These are phyloP conservation scores for Triplophysa bombifrons DNA, from an alignment of 2,797 vertebrate genomes.

Conservation along the genomic window DNA sequence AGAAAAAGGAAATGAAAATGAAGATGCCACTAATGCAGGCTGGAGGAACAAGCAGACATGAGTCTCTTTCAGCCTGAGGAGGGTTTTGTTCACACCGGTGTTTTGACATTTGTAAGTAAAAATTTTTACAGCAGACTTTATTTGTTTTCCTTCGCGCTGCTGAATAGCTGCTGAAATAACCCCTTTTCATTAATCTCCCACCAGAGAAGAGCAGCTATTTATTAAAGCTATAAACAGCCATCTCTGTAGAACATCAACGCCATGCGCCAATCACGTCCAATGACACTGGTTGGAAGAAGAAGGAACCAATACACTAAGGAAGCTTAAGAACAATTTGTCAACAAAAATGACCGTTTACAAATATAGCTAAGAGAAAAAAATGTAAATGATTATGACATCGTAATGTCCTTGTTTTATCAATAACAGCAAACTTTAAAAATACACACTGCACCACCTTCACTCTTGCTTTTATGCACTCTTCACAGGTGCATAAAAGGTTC, in stretches of 20 bases:
- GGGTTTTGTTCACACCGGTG: neutral
- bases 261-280: neutral
- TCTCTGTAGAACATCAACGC: neutral
- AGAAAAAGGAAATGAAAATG: slow-evolving; percentile 21
- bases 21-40: neutral
- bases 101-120: slow-evolving; percentile 13
- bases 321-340: neutral
- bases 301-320: neutral
- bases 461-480: no score
- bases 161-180: slow-evolving; percentile 1
- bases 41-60: neutral
- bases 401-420: no score
- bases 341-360: neutral
- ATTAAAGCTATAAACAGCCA: slow-evolving; percentile 2
- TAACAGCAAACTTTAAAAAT: no score
- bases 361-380: neutral
- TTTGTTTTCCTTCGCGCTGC: slow-evolving; percentile 5
- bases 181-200: neutral
- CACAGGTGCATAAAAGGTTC: no score
- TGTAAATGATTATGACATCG: neutral
- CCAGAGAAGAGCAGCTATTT: slow-evolving; percentile 12
- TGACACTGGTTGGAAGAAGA: neutral
- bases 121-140: neutral
- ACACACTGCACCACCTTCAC: no score
- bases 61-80: neutral